Evolutionary conservation across 2,113 vertebrate genomes (phyloP).

Genomic region (Xyrauchen texanus): DNA sequence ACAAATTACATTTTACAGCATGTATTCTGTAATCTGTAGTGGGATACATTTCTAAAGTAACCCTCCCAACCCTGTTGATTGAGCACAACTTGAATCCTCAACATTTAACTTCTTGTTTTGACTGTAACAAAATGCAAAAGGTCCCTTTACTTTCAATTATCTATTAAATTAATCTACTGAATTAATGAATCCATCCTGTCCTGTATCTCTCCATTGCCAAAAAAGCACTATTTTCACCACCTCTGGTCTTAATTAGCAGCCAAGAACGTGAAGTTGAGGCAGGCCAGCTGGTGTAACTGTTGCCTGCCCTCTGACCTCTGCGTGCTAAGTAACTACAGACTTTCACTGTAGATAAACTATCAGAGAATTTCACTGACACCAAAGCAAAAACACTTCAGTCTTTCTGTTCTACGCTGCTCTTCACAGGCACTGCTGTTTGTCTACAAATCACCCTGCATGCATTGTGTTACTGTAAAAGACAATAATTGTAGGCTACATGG

Average conservation of each 20-base stretch:
- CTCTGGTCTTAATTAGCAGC: conserved; percentile 81
- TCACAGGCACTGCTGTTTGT: conserved; percentile 21
- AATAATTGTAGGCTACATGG: neutral
- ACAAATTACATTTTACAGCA: too few species aligned
- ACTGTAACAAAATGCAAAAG: too few species aligned
- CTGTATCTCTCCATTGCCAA: too few species aligned
- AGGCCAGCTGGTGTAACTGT: conserved; percentile 79
- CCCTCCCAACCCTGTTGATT: too few species aligned
- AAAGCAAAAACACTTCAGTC: neutral
- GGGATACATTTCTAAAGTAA: too few species aligned
- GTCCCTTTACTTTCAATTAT: too few species aligned
- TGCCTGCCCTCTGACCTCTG: conserved; percentile 74
- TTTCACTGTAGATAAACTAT: conserved; percentile 82
- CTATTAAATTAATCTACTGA: too few species aligned
- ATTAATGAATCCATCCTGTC: too few species aligned
- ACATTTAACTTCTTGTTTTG: too few species aligned
- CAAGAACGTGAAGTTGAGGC: conserved; percentile 76
- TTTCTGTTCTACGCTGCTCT: conserved; percentile 43
- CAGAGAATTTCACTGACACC: conserved; percentile 65
- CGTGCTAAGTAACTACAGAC: conserved; percentile 86
- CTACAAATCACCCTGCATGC: neutral
- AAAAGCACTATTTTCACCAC: too few species aligned
- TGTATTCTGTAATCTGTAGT: too few species aligned
- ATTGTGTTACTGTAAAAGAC: neutral
- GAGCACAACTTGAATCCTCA: too few species aligned